Evolutionary conservation across 2,797 vertebrate genomes (phyloP).

Genomic region (Arnoldichthys spilopterus): DNA sequence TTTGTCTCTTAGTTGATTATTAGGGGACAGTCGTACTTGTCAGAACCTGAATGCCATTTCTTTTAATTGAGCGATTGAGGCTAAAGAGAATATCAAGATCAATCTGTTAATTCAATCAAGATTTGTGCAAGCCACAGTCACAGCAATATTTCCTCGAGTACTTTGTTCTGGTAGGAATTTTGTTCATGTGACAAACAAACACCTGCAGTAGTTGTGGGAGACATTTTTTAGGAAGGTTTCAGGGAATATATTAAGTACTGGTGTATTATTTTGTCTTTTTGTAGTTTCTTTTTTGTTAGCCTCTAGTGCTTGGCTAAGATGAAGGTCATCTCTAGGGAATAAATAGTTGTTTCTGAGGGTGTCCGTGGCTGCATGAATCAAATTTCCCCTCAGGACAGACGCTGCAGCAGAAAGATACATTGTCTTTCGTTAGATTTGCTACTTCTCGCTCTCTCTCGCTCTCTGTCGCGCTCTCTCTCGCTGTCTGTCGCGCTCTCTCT

Average conservation of each 20-base stretch:
- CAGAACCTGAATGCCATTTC: too few species aligned
- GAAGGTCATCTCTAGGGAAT: slow-evolving; percentile 28
- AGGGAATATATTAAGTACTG: not conserved
- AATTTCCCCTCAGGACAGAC: slow-evolving; percentile 9
- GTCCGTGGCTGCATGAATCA: slow-evolving; percentile 31
- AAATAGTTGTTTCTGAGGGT: slow-evolving; percentile 31
- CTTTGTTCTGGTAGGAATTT: too few species aligned
- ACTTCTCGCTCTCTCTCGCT: not conserved
- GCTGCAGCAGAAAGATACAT: slow-evolving; percentile 8
- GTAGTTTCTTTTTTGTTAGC: not conserved
- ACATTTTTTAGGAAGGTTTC: not conserved
- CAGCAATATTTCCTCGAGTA: too few species aligned
- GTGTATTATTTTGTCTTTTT: not conserved
- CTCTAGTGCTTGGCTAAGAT: not conserved
- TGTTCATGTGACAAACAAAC: not conserved
- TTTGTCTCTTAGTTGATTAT: too few species aligned
- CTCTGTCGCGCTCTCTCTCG: not conserved
- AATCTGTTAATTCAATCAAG: too few species aligned
- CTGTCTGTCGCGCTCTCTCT: too few species aligned
- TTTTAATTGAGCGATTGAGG: too few species aligned
- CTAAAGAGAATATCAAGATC: too few species aligned
- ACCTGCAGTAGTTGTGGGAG: not conserved
- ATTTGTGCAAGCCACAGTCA: too few species aligned
- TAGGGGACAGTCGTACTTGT: too few species aligned
- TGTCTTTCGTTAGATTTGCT: slow-evolving; percentile 41